Conservation (phyloP, 2,797 vertebrate genomes). For the Paguma larvata region DNA sequence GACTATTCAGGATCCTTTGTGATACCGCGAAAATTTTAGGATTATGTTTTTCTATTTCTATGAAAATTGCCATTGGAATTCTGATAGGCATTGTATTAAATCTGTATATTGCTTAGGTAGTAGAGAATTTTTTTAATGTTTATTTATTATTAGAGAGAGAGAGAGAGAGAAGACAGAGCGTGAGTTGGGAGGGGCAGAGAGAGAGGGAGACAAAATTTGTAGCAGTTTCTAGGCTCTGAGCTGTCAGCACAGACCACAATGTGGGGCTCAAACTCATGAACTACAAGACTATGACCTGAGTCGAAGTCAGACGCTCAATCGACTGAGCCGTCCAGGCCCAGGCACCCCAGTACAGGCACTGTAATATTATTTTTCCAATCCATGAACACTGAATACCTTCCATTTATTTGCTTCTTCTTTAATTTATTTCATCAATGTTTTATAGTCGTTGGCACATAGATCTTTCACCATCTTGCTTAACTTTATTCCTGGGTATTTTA, state of each 20-base stretch:
- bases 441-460: background rate
- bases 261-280: too few relatives aligned
- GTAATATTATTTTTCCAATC: background rate
- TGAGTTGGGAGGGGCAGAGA: too few relatives aligned
- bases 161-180: too few relatives aligned
- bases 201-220: too few relatives aligned
- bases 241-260: too few relatives aligned
- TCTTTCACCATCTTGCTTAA: background rate
- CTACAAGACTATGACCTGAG: too few relatives aligned
- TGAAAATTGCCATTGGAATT: background rate
- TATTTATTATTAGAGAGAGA: too few relatives aligned
- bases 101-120: background rate
- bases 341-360: background rate
- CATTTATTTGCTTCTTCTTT: background rate
- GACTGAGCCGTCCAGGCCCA: too few relatives aligned
- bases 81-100: background rate
- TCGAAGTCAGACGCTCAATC: too few relatives aligned
- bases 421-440: background rate
- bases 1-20: background rate
- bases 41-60: background rate
- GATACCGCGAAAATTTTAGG: background rate
- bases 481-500: background rate
- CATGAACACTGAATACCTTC: background rate
- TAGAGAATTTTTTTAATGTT: background rate
- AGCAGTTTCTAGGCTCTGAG: too few relatives aligned